Percentiles rank a stretch among this genome's conserved stretches.
Evolutionary conservation across 2,113 vertebrate species (phyloP).

Genomic region (Hylia prasina): DNA sequence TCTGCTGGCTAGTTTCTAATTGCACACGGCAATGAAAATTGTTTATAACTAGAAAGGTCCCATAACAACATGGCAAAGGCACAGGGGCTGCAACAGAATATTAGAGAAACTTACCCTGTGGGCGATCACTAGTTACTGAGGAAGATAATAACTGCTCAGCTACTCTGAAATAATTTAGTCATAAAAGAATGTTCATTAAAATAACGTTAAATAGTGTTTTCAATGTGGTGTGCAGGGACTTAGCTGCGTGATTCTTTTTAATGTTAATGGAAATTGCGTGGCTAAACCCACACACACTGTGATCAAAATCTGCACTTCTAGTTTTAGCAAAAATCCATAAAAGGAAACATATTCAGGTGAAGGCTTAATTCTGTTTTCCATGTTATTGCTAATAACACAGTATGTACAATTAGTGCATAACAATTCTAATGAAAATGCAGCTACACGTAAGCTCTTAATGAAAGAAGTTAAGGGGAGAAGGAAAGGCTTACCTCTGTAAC

Average conservation of each 20-base stretch:
- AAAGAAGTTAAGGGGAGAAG: not conserved
- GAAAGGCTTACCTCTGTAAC: not conserved
- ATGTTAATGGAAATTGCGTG: slow-evolving; percentile 31
- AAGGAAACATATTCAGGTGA: slow-evolving; percentile 1
- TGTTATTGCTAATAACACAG: slow-evolving; percentile 19
- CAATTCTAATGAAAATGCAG: not conserved
- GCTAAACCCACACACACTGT: not conserved
- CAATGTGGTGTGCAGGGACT: not conserved
- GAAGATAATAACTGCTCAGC: slow-evolving; percentile 59
- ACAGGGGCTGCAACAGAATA: slow-evolving; percentile 18
- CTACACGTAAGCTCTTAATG: not conserved
- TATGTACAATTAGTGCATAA: not conserved
- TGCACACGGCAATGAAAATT: slow-evolving; percentile 30
- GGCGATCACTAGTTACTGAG: slow-evolving; percentile 33
- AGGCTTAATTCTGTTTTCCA: not conserved
- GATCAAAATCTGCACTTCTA: not conserved
- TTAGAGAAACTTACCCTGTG: slow-evolving; percentile 46
- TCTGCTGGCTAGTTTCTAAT: slow-evolving; percentile 33
- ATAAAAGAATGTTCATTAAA: slow-evolving; percentile 70
- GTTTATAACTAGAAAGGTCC: slow-evolving; percentile 36
- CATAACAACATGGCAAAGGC: slow-evolving; percentile 47
- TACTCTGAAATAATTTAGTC: slow-evolving; percentile 61
- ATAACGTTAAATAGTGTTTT: slow-evolving; percentile 61
- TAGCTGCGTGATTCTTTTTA: slow-evolving; percentile 42
- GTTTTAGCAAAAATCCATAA: slow-evolving; percentile 23